A percentile compares a stretch with the other conserved stretches of the same genome.
phyloP scores from a whole-genome alignment of 2,113 vertebrate genomes.

The Canis aureus region DNA sequence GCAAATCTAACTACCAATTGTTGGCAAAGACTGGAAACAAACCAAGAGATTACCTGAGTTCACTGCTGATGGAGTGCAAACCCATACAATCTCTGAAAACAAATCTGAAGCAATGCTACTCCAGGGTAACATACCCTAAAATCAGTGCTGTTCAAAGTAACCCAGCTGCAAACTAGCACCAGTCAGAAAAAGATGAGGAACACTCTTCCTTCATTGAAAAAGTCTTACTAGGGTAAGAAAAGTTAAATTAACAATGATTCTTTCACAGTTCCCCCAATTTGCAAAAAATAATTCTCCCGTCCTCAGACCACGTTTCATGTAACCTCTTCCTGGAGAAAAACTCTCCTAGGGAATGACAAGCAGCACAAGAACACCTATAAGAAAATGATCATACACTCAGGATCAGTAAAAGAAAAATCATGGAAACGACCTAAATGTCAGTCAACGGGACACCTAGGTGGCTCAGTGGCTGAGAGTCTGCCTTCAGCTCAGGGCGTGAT shows the following conservation, averaged over 20 bases:
- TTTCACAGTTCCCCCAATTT: neutral
- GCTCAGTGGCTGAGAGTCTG: too few species aligned
- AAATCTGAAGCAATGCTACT: neutral
- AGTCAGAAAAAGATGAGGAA: neutral
- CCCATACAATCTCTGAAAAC: neutral
- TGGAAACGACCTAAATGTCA: neutral
- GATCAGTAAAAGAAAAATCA: neutral
- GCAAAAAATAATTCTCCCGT: neutral
- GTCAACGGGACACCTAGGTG: neutral
- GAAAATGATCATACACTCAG: neutral
- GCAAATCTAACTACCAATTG: neutral
- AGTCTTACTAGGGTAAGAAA: neutral
- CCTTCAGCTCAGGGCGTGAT: too few species aligned
- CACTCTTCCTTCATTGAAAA: neutral
- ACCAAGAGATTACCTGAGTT: neutral
- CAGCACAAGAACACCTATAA: neutral
- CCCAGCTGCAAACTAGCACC: neutral
- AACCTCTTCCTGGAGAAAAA: neutral
- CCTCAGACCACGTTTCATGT: neutral
- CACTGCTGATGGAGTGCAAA: neutral
- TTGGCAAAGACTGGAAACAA: neutral
- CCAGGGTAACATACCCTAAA: neutral
- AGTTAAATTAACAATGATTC: neutral
- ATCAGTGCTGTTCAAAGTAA: neutral
- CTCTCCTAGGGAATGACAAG: neutral